Evolutionary conservation across 2,888 invertebrate genomes (phyloP).

Genomic region (Chesias legatella): DNA sequence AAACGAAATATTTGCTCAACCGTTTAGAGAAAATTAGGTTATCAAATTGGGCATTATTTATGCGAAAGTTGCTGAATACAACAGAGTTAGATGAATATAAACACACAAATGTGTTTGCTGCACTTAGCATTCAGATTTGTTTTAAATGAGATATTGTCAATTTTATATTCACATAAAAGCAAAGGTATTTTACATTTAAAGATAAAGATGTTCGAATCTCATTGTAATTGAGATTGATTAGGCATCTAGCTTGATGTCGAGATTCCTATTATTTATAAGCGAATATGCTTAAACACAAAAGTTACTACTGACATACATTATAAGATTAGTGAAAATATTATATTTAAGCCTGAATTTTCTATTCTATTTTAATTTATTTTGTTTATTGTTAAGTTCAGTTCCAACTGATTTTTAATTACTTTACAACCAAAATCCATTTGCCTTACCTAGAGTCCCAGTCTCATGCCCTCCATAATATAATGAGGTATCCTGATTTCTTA

Average conservation of each 20-base stretch:
- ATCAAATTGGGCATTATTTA: background rate
- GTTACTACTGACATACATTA: conserved; percentile 44
- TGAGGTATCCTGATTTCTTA: too few species aligned
- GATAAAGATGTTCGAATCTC: conserved; percentile 5
- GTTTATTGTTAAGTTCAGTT: too few species aligned
- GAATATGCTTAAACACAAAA: conserved; percentile 40
- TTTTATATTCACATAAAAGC: background rate
- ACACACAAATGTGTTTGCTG: too few species aligned
- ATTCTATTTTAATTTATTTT: too few species aligned
- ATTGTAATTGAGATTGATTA: conserved; percentile 27
- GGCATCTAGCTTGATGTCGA: conserved; percentile 40
- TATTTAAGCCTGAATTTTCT: too few species aligned
- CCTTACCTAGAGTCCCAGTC: too few species aligned
- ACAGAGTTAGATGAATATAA: too few species aligned
- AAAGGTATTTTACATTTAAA: background rate
- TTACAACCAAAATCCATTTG: too few species aligned
- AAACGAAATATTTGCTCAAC: conserved; percentile 77
- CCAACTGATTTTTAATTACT: too few species aligned
- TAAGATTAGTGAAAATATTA: conserved; percentile 29
- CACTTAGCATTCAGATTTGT: too few species aligned
- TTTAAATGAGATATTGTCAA: background rate
- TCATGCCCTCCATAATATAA: too few species aligned
- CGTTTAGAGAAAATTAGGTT: conserved; percentile 63
- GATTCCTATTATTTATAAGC: conserved; percentile 56
- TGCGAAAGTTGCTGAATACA: too few species aligned